Evolutionary conservation across 2,888 invertebrate genomes (phyloP).

Genomic region (Metellina segmentata): DNA sequence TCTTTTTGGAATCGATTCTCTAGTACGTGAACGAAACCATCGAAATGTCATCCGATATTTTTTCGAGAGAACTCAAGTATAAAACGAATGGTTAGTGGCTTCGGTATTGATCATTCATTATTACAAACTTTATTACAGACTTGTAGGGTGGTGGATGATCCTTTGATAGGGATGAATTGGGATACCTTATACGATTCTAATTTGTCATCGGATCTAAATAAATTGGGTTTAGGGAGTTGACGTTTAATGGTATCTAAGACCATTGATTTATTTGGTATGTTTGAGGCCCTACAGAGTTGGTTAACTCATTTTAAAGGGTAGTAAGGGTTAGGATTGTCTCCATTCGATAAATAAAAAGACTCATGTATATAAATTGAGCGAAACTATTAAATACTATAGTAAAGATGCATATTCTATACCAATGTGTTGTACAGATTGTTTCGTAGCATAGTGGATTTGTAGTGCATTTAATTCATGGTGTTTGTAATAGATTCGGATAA

Average conservation of each 20-base stretch:
- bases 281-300: neutral
- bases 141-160: neutral
- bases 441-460: no score
- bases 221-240: neutral
- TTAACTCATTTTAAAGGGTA: neutral
- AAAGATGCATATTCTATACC: no score
- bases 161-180: neutral
- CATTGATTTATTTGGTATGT: neutral
- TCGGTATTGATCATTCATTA: neutral
- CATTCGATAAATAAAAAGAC: no score
- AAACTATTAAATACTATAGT: no score
- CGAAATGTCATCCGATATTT: conserved; percentile 23
- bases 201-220: neutral
- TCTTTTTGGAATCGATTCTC: conserved; percentile 36
- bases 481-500: no score
- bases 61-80: neutral
- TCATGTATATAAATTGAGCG: no score
- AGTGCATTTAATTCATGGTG: no score
- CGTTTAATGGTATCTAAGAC: neutral
- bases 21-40: conserved; percentile 32
- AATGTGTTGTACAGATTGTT: no score
- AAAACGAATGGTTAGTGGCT: neutral
- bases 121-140: neutral
- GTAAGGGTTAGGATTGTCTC: no score
- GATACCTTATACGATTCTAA: neutral